Conservation (phyloP, 2,797 vertebrate species). For the Propithecus deckenii region DNA sequence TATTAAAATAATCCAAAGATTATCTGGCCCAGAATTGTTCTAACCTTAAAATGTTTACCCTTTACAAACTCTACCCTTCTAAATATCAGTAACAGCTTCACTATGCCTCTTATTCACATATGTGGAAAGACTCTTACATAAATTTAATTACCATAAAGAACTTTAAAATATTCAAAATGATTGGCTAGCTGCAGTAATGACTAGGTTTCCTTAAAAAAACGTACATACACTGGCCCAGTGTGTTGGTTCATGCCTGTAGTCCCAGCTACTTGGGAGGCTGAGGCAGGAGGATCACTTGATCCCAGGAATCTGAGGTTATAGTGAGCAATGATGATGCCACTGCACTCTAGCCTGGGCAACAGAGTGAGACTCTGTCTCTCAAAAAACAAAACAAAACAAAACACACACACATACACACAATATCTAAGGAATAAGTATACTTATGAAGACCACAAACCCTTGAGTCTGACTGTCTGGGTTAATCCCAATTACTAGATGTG, state of each 20-base stretch:
- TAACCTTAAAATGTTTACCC: slow-evolving; percentile 11
- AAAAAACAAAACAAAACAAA: not conserved
- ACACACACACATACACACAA: not conserved
- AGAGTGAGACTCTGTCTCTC: not conserved
- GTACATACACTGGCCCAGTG: not conserved
- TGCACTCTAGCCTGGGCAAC: not conserved
- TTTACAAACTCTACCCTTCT: not conserved
- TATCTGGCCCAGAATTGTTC: slow-evolving; percentile 17
- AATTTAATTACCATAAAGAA: not conserved
- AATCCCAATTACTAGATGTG: not conserved
- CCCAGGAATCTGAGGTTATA: not conserved
- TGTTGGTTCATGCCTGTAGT: not conserved
- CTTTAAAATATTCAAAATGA: not conserved
- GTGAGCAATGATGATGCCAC: not conserved
- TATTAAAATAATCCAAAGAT: slow-evolving; percentile 40
- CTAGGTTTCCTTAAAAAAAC: not conserved
- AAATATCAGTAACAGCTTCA: not conserved
- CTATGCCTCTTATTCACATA: not conserved
- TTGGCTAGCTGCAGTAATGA: not conserved
- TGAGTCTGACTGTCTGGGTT: not conserved
- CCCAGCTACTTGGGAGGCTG: not conserved
- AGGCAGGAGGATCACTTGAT: not conserved
- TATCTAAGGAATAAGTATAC: not conserved
- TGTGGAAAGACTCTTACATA: not conserved
- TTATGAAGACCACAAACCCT: not conserved